These are phyloP conservation scores for Drosophila tropicalis DNA, from an alignment of 1,140 invertebrate species.

Conservation along the genomic window DNA sequence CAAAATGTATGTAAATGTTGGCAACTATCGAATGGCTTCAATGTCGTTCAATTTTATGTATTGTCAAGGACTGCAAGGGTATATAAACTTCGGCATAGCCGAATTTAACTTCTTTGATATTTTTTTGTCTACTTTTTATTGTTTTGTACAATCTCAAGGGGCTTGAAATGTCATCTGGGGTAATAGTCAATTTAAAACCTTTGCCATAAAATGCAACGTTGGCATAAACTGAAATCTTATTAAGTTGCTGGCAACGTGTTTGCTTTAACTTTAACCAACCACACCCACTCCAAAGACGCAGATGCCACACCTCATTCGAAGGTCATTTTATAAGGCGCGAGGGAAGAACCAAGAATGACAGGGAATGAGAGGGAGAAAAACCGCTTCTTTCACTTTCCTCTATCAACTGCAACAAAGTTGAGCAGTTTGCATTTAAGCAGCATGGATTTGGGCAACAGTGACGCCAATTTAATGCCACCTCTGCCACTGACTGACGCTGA, in stretches of 20 bases:
- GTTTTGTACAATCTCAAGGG: conserved; percentile 37
- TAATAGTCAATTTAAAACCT: conserved; percentile 50
- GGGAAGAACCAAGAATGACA: too few species aligned
- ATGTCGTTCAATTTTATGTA: too few species aligned
- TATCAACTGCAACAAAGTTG: conserved; percentile 67
- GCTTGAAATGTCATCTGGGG: conserved; percentile 32
- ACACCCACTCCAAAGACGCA: conserved; percentile 19
- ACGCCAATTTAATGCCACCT: conserved; percentile 62
- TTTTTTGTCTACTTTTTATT: not conserved
- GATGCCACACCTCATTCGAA: conserved; percentile 50
- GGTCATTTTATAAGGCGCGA: conserved; percentile 51
- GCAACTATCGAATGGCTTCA: too few species aligned
- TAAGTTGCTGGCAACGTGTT: conserved; percentile 50
- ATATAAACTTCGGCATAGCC: too few species aligned
- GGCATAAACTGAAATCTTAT: conserved; percentile 64
- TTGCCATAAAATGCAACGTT: conserved; percentile 47
- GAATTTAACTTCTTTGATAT: too few species aligned
- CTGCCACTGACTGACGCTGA: conserved; percentile 16
- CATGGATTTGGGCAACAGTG: conserved; percentile 74
- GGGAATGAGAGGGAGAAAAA: not conserved
- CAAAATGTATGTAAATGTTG: too few species aligned
- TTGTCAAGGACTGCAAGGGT: too few species aligned
- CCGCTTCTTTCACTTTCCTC: conserved; percentile 22
- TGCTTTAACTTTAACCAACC: conserved; percentile 20
- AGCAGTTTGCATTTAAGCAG: conserved; percentile 70